Base-by-base conservation (phyloP, 92 coral and sea anemone species). In the Siderastrea siderea region DNA sequence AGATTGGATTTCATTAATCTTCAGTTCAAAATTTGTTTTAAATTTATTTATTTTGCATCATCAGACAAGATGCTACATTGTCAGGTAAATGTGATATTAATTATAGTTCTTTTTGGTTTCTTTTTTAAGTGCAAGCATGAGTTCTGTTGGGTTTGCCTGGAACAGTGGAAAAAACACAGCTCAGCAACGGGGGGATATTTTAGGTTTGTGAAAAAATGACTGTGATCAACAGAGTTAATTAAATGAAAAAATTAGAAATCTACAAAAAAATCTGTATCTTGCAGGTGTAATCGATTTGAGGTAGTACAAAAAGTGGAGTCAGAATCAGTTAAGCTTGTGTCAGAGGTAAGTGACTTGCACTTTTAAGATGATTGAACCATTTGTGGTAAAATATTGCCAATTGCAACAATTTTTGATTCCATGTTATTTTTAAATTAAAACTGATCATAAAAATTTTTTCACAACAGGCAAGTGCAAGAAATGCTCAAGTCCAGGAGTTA, bases 131-230 rank as follows among this genome's bases (percentile, higher is more conserved):
- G 98, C 47, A 95, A 95, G 69, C 88, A 97, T 65, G 99, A 97
- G 69, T 95, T 97, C 81, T 95, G 98, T 79, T 95, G 98, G 98
- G 98, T 95, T 68, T 95, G 98, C 77, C 68, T 95, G 67, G 98
- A 97, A 72, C 95, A 90, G 14, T 97, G 99, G 99, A 97, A 97
- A 68, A 91, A 95, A 69, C 99, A 97, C 91, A 97, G 96, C 54
- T 97, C 99, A 2, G 98, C 98, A 1, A 97, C 99, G 13, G 99
- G 99, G 38, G 99, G 99, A 44, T 97, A 97, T 86, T 97, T 97
- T 71, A 95, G 97, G 99, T 97, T 70, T 15, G 86, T 87, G 12
- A 44, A 38, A 44, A 4, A 38, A 49, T 17, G 16, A 45, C 16
- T 46, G 57, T 26, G 38, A 26, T 26, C 38, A 26, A 26, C 38